Conservation (phyloP, 2,113 vertebrate species). For the Thalassarche chlororhynchos region DNA sequence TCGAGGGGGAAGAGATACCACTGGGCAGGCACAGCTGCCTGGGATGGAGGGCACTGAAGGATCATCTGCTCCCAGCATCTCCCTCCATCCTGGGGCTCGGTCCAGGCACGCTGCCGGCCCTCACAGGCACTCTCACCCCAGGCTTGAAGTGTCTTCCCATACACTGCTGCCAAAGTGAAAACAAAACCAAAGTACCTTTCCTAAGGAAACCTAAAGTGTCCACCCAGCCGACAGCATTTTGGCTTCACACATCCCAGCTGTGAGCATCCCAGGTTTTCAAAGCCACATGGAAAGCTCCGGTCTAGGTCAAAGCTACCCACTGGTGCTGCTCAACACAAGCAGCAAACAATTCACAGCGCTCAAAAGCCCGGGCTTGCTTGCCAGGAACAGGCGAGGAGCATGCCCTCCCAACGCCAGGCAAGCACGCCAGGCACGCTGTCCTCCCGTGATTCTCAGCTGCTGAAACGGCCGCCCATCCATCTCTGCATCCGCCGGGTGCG, state of each 20-base stretch:
- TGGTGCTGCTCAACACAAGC: neutral
- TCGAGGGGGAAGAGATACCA: neutral
- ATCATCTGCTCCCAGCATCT: neutral
- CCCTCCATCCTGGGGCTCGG: neutral
- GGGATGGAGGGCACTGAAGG: neutral
- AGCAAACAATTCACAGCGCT: neutral
- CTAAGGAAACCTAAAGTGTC: neutral
- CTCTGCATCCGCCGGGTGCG: accelerated
- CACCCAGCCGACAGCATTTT: accelerated
- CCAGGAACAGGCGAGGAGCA: neutral
- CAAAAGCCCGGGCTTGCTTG: accelerated
- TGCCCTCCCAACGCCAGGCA: accelerated
- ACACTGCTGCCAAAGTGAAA: neutral
- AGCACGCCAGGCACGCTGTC: accelerated
- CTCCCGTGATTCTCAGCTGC: neutral
- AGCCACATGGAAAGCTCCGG: neutral
- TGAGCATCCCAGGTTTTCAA: neutral
- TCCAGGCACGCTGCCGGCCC: neutral
- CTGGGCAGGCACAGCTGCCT: neutral
- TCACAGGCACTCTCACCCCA: neutral
- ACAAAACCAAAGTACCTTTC: neutral
- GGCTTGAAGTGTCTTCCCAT: neutral
- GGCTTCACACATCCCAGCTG: neutral
- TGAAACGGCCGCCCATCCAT: accelerated
- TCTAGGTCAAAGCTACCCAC: neutral